Evolutionary conservation across 2,888 invertebrate genomes (phyloP).

Genomic region (Bellardia bayeri): DNA sequence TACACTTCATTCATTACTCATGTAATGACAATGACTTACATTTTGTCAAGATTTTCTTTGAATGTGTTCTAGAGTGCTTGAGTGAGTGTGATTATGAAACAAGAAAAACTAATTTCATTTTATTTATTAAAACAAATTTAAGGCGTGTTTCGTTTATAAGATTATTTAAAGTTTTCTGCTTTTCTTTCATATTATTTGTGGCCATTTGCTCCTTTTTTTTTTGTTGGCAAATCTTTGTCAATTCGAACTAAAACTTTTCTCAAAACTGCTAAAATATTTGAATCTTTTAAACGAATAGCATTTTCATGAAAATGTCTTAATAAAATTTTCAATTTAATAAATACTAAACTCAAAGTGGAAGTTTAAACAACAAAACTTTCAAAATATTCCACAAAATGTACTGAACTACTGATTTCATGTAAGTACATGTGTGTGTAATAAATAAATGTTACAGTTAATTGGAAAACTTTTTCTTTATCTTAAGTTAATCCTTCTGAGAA

Average conservation of each 20-base stretch:
- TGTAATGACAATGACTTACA: conserved; percentile 72
- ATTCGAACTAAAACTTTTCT: conserved; percentile 50
- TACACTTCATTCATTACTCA: conserved; percentile 71
- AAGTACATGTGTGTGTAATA: background rate
- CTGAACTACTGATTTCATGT: conserved; percentile 18
- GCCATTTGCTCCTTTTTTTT: conserved; percentile 24
- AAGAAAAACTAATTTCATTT: conserved; percentile 62
- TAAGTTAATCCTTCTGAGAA: no score
- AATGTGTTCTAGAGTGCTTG: background rate
- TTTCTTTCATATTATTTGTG: conserved; percentile 17
- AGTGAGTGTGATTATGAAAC: background rate
- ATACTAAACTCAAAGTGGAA: conserved; percentile 53
- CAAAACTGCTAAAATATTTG: conserved; percentile 28
- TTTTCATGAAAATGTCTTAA: conserved; percentile 40
- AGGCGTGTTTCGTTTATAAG: conserved; percentile 68
- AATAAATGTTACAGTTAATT: conserved; percentile 75
- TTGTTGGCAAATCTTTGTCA: conserved; percentile 64
- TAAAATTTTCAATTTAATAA: conserved; percentile 69
- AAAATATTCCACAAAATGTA: conserved; percentile 41
- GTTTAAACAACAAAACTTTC: conserved; percentile 61
- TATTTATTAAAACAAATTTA: conserved; percentile 57
- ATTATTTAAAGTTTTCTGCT: conserved; percentile 60
- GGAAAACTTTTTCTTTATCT: conserved; percentile 72
- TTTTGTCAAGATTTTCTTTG: conserved; percentile 63
- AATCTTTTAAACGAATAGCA: conserved; percentile 7